Evolutionary conservation across 2,888 invertebrate species (phyloP).

Genomic region (Microctonus hyperodae): DNA sequence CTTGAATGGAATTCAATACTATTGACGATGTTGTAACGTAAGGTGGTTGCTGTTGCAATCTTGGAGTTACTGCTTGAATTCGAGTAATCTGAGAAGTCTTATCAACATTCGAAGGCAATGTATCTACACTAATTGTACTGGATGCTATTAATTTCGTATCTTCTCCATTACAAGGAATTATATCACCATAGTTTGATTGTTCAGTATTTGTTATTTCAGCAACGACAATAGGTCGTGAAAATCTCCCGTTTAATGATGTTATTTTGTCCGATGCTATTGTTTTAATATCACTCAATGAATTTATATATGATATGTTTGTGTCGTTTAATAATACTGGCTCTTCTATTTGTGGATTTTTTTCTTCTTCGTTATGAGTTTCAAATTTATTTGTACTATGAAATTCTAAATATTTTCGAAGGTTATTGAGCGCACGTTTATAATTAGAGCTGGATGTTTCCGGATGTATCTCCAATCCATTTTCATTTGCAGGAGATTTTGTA

Average conservation of each 20-base stretch:
- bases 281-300: neutral
- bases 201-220: slow-evolving; percentile 44
- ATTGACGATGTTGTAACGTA: slow-evolving; percentile 47
- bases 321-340: neutral
- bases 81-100: slow-evolving; percentile 7
- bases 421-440: slow-evolving; percentile 10
- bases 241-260: neutral
- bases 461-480: neutral
- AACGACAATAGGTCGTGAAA: slow-evolving; percentile 55
- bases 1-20: slow-evolving; percentile 55
- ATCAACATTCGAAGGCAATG: slow-evolving; percentile 1
- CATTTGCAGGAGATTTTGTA: neutral
- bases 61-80: slow-evolving; percentile 30
- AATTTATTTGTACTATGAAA: neutral
- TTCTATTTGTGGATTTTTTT: neutral
- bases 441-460: neutral
- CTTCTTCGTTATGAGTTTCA: neutral
- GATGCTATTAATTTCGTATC: slow-evolving; percentile 41
- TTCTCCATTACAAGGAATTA: slow-evolving; percentile 46
- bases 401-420: neutral
- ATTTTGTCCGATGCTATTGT: neutral
- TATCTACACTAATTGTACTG: slow-evolving; percentile 13
- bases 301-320: neutral
- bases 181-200: slow-evolving; percentile 42
- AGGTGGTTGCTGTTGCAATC: slow-evolving; percentile 29